Conservation (phyloP, 2,113 vertebrate species). For the Spilogale gracilis region DNA sequence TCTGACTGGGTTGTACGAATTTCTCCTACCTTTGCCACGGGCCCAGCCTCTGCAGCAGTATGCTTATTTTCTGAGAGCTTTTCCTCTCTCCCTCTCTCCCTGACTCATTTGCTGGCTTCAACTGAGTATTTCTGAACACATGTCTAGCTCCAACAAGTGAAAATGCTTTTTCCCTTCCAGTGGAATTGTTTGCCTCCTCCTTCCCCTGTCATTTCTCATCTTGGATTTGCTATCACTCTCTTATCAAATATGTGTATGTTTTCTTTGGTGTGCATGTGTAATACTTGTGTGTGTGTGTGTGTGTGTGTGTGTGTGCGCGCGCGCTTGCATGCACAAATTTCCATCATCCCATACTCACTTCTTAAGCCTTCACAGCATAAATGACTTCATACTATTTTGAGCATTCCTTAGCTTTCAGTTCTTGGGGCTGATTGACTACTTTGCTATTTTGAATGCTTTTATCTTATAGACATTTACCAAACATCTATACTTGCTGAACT, state of each 20-base stretch:
- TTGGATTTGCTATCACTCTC: constrained; percentile 5
- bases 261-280: not conserved
- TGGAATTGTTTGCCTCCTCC: not conserved
- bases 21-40: constrained; percentile 56
- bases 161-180: not conserved
- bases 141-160: not conserved
- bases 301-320: no score
- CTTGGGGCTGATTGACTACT: constrained; percentile 18
- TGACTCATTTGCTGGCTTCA: constrained; percentile 61
- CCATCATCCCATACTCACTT: not conserved
- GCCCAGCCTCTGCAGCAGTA: not conserved
- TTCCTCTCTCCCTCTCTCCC: constrained; percentile 25
- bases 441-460: constrained; percentile 67
- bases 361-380: not conserved
- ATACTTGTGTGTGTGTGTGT: no score
- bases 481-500: constrained; percentile 59
- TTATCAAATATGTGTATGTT: not conserved
- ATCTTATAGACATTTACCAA: constrained; percentile 63
- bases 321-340: not conserved
- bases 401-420: constrained; percentile 45
- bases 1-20: constrained; percentile 42
- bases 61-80: constrained; percentile 24
- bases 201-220: not conserved
- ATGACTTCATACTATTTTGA: constrained; percentile 70
- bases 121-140: constrained; percentile 54